Evolutionary conservation across 1,140 invertebrate species (phyloP), one percentile per base, ranked within the genome.

Genomic region (Drosophila pseudoobscura): DNA sequence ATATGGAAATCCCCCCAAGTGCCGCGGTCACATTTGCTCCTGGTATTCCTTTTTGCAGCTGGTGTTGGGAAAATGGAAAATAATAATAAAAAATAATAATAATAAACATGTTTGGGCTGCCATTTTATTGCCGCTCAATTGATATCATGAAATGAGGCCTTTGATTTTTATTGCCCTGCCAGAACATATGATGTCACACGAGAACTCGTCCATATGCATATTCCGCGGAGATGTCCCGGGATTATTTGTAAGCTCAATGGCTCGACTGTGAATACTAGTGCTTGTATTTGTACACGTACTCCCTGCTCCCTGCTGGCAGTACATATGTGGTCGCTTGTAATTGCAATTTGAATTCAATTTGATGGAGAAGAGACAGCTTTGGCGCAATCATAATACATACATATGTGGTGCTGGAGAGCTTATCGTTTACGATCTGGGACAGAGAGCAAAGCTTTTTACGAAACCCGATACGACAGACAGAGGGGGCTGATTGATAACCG

Each of bases 121-220:
- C 53, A 60, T 79, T 89, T 84, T 84, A 88, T 89, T 80, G 77
- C 79, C 63, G 68, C 73, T 78, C 74, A 82, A 85, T 85, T 85
- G 80, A 85, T 80, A 85, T 70, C 74, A 75, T 65, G 65, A 90
- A 90, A 90, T 90, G 80, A 90, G 80, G 78, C 65, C 82, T 89
- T 90, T 90, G 78, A 89, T 89, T 90, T 90, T 90, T 90, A 90
- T 90, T 90, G 75, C 87, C 43, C 31, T 61, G 43, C 35, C 71
- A 53, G 44, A 90, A 88, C 89, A 90, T 90, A 90, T 90, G 89
- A 89, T 90, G 88, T 82, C 83, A 58, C 49, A 35, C 31, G 8
- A 11, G 8, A 44, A 47, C 45, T 54, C 56, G 54, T 61, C 51
- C 35, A 41, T 39, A 46, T 29, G 29, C 29, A 64, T 51, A 61